A percentile compares a stretch with the other conserved stretches of the same genome.
Evolutionary conservation across 2,797 vertebrate species (phyloP).

Genomic region (Sarcoramphus papa): DNA sequence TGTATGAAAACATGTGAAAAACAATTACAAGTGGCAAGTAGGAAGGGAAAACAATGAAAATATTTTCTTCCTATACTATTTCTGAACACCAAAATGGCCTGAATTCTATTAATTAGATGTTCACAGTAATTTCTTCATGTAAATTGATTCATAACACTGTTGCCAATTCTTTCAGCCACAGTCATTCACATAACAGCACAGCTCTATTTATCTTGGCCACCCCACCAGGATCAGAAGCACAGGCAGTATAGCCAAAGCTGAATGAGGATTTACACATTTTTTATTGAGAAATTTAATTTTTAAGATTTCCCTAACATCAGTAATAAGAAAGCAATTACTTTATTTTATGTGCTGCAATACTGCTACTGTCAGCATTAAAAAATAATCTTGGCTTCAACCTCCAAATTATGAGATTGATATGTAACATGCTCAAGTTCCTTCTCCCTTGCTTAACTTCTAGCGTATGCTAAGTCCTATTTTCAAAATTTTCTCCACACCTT

Average conservation of each 20-base stretch:
- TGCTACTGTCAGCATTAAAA: neutral
- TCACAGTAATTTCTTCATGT: constrained; percentile 4
- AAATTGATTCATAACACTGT: neutral
- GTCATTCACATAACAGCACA: neutral
- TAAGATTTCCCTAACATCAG: neutral
- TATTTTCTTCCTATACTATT: neutral
- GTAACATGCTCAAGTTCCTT: neutral
- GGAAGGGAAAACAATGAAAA: neutral
- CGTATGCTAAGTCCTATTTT: rapidly evolving
- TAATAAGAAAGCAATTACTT: neutral
- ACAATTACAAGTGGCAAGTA: neutral
- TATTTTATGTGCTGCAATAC: neutral
- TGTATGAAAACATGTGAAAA: neutral
- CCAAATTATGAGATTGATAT: neutral
- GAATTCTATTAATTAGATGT: constrained; percentile 16
- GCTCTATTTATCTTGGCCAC: constrained; percentile 2
- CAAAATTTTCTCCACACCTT: neutral
- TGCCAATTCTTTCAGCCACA: constrained; percentile 15
- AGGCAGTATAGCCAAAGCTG: neutral
- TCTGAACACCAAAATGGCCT: neutral
- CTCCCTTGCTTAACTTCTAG: neutral
- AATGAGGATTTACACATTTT: neutral
- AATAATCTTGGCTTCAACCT: neutral
- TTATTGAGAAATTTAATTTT: neutral
- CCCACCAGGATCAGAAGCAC: neutral